Base-by-base conservation (phyloP, 2,113 vertebrate genomes). In the Pangasianodon hypophthalmus region DNA sequence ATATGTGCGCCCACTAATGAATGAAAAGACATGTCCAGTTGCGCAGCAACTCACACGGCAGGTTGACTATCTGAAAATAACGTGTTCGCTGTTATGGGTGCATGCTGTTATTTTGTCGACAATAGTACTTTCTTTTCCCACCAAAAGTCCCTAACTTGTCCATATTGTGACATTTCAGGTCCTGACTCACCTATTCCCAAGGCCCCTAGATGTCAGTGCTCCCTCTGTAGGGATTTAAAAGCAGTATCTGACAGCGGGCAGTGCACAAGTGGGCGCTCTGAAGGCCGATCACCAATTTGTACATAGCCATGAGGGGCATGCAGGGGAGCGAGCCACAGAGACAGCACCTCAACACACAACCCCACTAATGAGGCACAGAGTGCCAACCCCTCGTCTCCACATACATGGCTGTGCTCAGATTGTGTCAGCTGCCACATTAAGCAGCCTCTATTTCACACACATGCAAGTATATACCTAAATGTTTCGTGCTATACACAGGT, bases 241-340 rank as follows among this genome's bases (percentile, higher is more conserved):
- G 91, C 54, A 13, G 86, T 86, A 82, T 73, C 86, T 86, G 90
- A 88, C 88, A 92, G 88, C 54, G 86, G 77, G 56, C 79, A 77
- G 90, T 58, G 60, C 54, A 77, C 86, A 89, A 87, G 88, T 87
- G 62, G 83, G 52, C 62, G 9, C 89, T 85, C 77, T 73, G 85
- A 80, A 84, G 62, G 87, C 87, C 92, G 93, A 95, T 95, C 93
- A 96, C 95, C 96, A 96, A 96, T 96, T 96, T 96, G 96, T 96
- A 95, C 94, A 92, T 96, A 95, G 96, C 96, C 95, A 95, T 96
- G 94, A 95, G 96, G 96, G 95, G 95, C 95, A 96, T 95, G 87
- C 94, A 96, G 95, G 96, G 95, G 95, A 95, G 93, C 93, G 92
- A 94, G 95, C 94, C 93, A 92, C 91, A 94, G 93, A 95, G 95